phyloP scores from a whole-genome alignment of 2,797 vertebrate genomes.

The Gobio occitaniae region DNA sequence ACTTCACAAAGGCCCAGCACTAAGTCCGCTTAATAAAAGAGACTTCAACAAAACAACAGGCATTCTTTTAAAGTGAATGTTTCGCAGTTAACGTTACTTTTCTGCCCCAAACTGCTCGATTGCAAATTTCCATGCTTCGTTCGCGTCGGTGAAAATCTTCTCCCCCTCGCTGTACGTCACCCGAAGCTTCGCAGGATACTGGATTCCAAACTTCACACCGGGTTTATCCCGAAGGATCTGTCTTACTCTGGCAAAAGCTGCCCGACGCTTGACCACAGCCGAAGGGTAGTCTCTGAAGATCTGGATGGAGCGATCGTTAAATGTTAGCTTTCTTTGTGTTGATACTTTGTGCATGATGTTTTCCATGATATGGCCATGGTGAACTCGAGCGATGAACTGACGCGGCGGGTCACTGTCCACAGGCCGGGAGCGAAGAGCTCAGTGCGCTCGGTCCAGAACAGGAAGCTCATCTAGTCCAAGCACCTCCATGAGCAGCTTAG shows the following conservation, averaged over 20 bases:
- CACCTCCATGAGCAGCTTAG: conserved; percentile 2
- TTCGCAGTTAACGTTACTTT: neutral
- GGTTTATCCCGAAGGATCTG: conserved; percentile 7
- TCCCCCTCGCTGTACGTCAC: neutral
- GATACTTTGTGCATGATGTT: neutral
- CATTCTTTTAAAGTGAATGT: neutral
- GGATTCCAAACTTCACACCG: neutral
- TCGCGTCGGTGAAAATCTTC: neutral
- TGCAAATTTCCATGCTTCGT: conserved; percentile 14
- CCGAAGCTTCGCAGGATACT: neutral
- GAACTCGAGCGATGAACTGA: too few relatives aligned
- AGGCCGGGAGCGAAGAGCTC: too few relatives aligned
- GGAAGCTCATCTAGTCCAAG: too few relatives aligned
- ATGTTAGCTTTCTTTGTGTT: neutral
- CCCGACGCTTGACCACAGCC: neutral
- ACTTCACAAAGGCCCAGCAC: neutral
- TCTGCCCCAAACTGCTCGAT: neutral
- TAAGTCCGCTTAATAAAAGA: neutral
- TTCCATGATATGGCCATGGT: neutral
- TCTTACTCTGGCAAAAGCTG: conserved; percentile 10
- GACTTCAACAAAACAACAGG: neutral
- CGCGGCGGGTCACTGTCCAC: too few relatives aligned
- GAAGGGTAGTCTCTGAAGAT: neutral
- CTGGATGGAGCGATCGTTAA: neutral
- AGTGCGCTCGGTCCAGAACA: too few relatives aligned